These are phyloP conservation scores for Zeugodacus cucurbitae DNA, from an alignment of 1,140 invertebrate genomes.

Conservation along the genomic window DNA sequence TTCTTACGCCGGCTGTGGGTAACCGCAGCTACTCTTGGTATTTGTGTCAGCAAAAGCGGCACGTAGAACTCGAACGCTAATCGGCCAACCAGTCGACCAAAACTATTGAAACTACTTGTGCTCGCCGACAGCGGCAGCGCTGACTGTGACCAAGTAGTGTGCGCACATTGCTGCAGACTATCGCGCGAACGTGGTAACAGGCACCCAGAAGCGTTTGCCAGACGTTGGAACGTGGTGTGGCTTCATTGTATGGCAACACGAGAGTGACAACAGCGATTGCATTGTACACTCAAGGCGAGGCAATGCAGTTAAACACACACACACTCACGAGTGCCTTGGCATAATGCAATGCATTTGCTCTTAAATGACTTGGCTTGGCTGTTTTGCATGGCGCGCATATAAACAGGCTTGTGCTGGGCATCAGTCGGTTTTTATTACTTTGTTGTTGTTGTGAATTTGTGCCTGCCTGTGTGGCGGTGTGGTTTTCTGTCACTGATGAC, in stretches of 20 bases:
- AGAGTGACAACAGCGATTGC: neutral
- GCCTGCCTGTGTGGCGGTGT: neutral
- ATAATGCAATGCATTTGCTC: neutral
- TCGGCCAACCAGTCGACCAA: neutral
- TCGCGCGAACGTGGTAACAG: slow-evolving; percentile 39
- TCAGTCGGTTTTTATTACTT: slow-evolving; percentile 26
- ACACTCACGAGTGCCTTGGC: too few species aligned
- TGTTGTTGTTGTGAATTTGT: slow-evolving; percentile 2
- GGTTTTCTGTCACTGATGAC: neutral
- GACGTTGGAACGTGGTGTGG: neutral
- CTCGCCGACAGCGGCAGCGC: neutral
- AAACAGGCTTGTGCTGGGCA: neutral
- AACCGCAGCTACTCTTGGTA: neutral
- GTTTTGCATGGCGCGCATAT: neutral
- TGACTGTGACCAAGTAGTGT: neutral
- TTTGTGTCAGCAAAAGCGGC: neutral
- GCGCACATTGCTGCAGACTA: slow-evolving; percentile 40
- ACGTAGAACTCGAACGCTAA: neutral
- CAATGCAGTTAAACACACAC: neutral
- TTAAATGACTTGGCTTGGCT: neutral
- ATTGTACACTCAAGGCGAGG: neutral
- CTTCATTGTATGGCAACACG: neutral
- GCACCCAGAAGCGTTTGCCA: slow-evolving; percentile 36
- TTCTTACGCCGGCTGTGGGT: neutral
- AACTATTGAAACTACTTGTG: slow-evolving; percentile 17